Percentiles rank a stretch among this genome's conserved stretches.
Evolutionary conservation across 2,797 vertebrate species (phyloP).

Genomic region (Odontamblyopus lacepedii): DNA sequence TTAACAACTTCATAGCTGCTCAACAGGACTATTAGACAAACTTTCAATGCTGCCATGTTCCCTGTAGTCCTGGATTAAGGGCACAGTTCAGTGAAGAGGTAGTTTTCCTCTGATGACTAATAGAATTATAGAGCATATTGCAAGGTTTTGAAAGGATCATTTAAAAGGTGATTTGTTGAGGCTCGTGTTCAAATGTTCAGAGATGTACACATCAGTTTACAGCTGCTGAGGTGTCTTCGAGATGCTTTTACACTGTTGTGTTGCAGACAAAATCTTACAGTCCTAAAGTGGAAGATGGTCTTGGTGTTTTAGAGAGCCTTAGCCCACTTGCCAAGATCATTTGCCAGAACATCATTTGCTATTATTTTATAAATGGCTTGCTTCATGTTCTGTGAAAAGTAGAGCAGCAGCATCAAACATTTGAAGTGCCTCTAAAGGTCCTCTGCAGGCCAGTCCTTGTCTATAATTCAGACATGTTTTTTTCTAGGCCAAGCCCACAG

Average conservation of each 20-base stretch:
- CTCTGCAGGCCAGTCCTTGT: slow-evolving; percentile 62
- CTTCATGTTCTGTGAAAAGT: slow-evolving; percentile 53
- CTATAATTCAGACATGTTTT: slow-evolving; percentile 64
- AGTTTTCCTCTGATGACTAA: slow-evolving; percentile 59
- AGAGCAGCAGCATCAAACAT: slow-evolving; percentile 51
- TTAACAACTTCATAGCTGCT: no score
- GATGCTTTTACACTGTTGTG: not conserved
- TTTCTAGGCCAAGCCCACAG: slow-evolving; percentile 49
- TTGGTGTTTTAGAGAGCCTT: slow-evolving; percentile 20
- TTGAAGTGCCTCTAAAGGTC: slow-evolving; percentile 37
- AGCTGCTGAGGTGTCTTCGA: not conserved
- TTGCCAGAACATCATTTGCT: slow-evolving; percentile 19
- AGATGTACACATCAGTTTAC: not conserved
- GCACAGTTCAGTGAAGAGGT: slow-evolving; percentile 34
- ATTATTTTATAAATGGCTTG: slow-evolving; percentile 63
- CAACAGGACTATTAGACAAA: not conserved
- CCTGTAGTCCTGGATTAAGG: slow-evolving; percentile 55
- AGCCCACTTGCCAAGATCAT: slow-evolving; percentile 19
- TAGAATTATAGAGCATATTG: slow-evolving; percentile 58
- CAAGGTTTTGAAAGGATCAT: slow-evolving; percentile 37
- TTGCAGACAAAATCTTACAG: no score
- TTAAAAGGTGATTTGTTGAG: not conserved
- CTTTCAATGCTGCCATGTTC: slow-evolving; percentile 30
- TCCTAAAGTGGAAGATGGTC: slow-evolving; percentile 20
- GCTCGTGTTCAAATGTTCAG: not conserved